Conservation (phyloP, 2,113 vertebrate genomes). For the Hippocampus barbouri region DNA sequence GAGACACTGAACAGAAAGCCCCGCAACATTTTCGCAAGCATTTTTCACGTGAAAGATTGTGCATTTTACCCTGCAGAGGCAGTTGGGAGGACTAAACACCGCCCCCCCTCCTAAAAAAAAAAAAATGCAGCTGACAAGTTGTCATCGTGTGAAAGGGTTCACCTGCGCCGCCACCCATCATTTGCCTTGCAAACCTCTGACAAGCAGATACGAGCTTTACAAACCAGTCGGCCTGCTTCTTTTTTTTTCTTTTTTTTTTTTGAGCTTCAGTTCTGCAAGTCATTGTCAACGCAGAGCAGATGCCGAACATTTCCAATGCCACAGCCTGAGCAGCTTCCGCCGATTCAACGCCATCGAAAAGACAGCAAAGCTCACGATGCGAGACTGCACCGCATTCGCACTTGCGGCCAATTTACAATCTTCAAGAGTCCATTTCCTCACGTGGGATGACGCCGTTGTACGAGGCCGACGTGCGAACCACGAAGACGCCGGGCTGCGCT, state of each 20-base stretch:
- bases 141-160: neutral
- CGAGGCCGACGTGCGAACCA: too few relatives aligned
- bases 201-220: constrained; percentile 59
- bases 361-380: neutral
- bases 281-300: constrained; percentile 12
- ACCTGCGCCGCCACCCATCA: constrained; percentile 35
- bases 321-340: constrained; percentile 5
- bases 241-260: constrained; percentile 42
- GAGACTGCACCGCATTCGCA: neutral
- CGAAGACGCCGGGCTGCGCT: too few relatives aligned
- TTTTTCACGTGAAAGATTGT: neutral
- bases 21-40: neutral
- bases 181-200: constrained; percentile 63
- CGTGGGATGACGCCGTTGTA: too few relatives aligned
- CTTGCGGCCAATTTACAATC: too few relatives aligned
- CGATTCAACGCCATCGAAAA: neutral
- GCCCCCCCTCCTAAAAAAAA: constrained; percentile 13
- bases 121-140: constrained; percentile 16
- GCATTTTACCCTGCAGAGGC: constrained; percentile 7
- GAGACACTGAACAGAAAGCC: constrained; percentile 3
- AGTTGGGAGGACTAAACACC: constrained; percentile 22
- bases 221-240: constrained; percentile 43
- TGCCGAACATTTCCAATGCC: constrained; percentile 20
- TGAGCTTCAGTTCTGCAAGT: constrained; percentile 42
- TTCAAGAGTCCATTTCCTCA: too few relatives aligned